Evolutionary conservation across 2,113 vertebrate species (phyloP), one percentile per base, ranked within the genome.

Genomic region (Chionis minor): DNA sequence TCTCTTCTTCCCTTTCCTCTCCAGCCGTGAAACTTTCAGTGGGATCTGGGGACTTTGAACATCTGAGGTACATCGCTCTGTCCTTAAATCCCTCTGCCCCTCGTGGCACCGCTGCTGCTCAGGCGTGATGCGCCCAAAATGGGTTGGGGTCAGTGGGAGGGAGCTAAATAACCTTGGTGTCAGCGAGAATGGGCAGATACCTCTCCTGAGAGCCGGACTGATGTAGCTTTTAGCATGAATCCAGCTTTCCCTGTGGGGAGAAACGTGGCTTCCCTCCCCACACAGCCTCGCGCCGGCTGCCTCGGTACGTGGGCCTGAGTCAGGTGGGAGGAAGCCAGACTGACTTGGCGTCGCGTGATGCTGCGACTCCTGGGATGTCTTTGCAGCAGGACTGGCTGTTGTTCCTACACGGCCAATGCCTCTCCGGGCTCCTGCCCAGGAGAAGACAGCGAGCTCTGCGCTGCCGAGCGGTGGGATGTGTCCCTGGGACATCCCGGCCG

Each of bases 401-500:
- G 40, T 35, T 71, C n/a, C 55, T 77, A 21, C 52, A 32, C 88
- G 1, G 1, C 54, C 19, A 5, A n/a, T 4, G 2, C 9, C 38
- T 49, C 20, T 18, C 14, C 0, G 0, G 33, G 27, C 49, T 86
- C 4, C 54, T 69, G 79, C 30, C 47, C 7, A 5, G 49, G 49
- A 51, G 61, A 45, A 32, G 83, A 11, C 23, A 55, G 3, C 11
- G 3, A 10, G 7, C 16, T 81, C 69, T 55, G 51, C 4, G 3
- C 38, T 44, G 20, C 42, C 33, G 56, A 30, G 28, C 0, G 0
- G 45, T 21, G 81, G 32, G n/a, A 51, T 59, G 69, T 51, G 72
- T 27, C 28, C 63, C 58, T 4, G 9, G 22, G 6, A 5, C 4
- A 0, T 69, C 63, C 74, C 1, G 4, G 75, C 44, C 8, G 0